A percentile compares a stretch with the other conserved stretches of the same genome.
These are phyloP conservation scores for Tupiocoris notatus DNA, from an alignment of 2,888 invertebrate species.

Conservation along the genomic window DNA sequence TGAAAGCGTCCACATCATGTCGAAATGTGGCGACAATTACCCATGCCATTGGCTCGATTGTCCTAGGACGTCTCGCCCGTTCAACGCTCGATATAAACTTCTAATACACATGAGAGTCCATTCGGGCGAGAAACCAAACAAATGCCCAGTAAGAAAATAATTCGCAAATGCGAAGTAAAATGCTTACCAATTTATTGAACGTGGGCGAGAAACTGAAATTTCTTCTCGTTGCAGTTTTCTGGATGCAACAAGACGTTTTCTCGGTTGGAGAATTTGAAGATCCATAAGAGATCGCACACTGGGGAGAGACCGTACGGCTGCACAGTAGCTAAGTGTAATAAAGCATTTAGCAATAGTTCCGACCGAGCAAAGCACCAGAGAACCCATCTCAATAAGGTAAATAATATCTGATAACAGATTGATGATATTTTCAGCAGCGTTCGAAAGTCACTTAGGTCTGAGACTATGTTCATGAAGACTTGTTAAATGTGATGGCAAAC, in stretches of 20 bases:
- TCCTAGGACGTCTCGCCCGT: conserved; percentile 81
- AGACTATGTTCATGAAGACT: too few relatives aligned
- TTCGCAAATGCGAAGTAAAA: too few relatives aligned
- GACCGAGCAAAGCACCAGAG: conserved; percentile 98
- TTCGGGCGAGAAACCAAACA: conserved; percentile 97
- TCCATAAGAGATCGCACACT: conserved; percentile 92
- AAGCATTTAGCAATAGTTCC: conserved; percentile 98
- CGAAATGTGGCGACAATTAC: conserved; percentile 67
- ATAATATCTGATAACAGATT: too few relatives aligned
- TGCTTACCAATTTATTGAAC: not conserved
- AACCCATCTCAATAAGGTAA: conserved; percentile 95
- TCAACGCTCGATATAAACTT: conserved; percentile 96
- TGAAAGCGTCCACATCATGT: conserved; percentile 82
- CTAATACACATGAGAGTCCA: conserved; percentile 96
- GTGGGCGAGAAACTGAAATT: not conserved
- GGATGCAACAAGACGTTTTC: conserved; percentile 96
- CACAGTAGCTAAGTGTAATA: conserved; percentile 86
- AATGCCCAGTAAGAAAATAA: conserved; percentile 81
- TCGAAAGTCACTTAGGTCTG: too few relatives aligned
- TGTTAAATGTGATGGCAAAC: too few relatives aligned
- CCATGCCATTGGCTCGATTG: conserved; percentile 94
- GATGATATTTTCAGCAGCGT: too few relatives aligned
- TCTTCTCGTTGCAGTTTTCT: conserved; percentile 78
- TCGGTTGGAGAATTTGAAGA: conserved; percentile 94
- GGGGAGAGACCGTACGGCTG: conserved; percentile 96